Evolutionary conservation across 2,113 vertebrate species (phyloP), one percentile per base, ranked within the genome.

Genomic region (Boulengeromyrus knoepffleri): DNA sequence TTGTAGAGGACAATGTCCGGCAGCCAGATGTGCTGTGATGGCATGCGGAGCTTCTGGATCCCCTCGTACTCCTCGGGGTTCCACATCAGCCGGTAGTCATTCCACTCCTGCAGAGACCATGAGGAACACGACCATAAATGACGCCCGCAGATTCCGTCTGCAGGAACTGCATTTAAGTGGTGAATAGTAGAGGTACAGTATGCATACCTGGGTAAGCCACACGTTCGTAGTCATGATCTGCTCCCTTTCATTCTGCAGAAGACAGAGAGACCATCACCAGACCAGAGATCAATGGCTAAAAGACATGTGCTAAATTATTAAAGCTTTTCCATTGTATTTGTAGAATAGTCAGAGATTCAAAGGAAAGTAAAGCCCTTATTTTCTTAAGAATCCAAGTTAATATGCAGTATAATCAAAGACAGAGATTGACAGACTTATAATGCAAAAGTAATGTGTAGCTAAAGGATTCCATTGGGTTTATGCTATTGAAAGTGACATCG

Each of bases 191-290:
- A 19, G 52, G 5, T 2, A 1, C 27, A 74, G 36, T 66, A 62
- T 88, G 92, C 91, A 56, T 91, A 97, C 96, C 95, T 97, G 96
- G 85, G 94, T 93, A 50, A 96, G 95, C 96, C 96, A 97, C 87
- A 96, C 96, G 91, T 97, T 97, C 74, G 96, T 97, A 88, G 96
- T 96, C 96, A 97, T 97, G 85, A 97, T 97, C 94, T 97, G 96
- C 87, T 97, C 96, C 80, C 96, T 94, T 90, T 96, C 96, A n/a
- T 97, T 97, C 96, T 97, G 94, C 91, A 95, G 94, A 53, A 93
- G 66, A 93, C 24, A 90, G 49, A 6, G 19, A 91, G 90, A 85
- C 19, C 85, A 36, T 42, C 47, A 85, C 5, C 15, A 83, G 21
- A n/a, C 42, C 45, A 45, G 83, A 17, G 36, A 12, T 39, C 45